phyloP scores from a whole-genome alignment of 2,113 vertebrate genomes.

The Syngnathus floridae region DNA sequence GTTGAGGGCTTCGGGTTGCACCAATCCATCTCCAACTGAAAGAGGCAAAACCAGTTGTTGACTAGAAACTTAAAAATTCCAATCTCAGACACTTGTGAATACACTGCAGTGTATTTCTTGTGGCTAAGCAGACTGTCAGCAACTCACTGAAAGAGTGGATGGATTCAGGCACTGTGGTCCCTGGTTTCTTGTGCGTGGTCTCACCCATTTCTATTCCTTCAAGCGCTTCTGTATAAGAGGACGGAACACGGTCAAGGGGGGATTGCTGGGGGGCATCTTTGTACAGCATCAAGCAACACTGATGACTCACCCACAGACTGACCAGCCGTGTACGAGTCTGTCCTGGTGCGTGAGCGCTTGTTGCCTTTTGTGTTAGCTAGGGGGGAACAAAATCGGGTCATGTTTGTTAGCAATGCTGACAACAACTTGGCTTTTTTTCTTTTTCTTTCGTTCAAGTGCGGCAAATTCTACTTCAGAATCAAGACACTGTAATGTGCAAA shows the following conservation, averaged over 20 bases:
- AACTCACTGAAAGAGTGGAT: slow-evolving; percentile 97
- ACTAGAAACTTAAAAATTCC: background rate
- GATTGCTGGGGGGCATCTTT: too few relatives aligned
- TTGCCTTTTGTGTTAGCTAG: slow-evolving; percentile 94
- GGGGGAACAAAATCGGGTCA: slow-evolving; percentile 5
- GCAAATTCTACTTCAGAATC: background rate
- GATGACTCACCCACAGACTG: slow-evolving; percentile 89
- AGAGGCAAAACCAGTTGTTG: background rate
- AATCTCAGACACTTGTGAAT: background rate
- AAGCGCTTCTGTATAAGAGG: slow-evolving; percentile 78
- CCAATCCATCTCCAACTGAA: slow-evolving; percentile 91
- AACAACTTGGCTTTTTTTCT: background rate
- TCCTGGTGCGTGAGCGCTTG: slow-evolving; percentile 91
- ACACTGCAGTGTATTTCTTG: slow-evolving; percentile 14
- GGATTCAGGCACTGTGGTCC: slow-evolving; percentile 96
- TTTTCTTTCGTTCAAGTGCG: background rate
- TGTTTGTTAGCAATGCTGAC: background rate
- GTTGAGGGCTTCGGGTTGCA: slow-evolving; percentile 96
- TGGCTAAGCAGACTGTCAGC: background rate
- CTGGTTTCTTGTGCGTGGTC: slow-evolving; percentile 90
- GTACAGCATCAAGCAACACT: background rate
- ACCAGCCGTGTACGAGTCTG: slow-evolving; percentile 92
- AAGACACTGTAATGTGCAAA: background rate
- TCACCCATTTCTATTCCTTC: slow-evolving; percentile 94
- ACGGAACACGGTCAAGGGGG: background rate